Conservation (phyloP, 1,140 invertebrate species). For the Camponotus floridanus region DNA sequence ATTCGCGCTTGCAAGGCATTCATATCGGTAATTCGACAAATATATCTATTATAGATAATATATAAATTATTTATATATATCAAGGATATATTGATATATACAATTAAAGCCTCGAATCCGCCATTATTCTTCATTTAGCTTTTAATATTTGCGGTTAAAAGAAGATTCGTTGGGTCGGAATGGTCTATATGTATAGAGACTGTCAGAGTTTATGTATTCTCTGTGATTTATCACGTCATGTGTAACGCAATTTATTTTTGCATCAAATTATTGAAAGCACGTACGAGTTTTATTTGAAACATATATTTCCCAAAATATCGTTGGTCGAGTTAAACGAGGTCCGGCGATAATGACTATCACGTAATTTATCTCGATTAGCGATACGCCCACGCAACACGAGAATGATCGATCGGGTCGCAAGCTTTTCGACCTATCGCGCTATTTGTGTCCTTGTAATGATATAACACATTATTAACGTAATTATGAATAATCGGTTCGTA, state of each 20-base stretch:
- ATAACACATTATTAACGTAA: conserved; percentile 73
- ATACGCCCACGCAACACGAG: conserved; percentile 67
- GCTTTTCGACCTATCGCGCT: conserved; percentile 68
- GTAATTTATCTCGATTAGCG: conserved; percentile 74
- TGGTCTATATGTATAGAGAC: conserved; percentile 10
- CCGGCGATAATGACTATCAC: conserved; percentile 62
- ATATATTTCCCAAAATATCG: conserved; percentile 65
- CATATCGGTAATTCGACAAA: not conserved
- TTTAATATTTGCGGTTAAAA: not conserved
- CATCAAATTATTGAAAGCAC: conserved; percentile 32
- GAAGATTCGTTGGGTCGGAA: not conserved
- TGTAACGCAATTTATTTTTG: conserved; percentile 34
- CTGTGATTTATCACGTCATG: conserved; percentile 33
- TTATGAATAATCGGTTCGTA: conserved; percentile 76
- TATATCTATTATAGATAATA: not conserved
- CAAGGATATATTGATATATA: too few species aligned
- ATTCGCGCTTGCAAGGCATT: not conserved
- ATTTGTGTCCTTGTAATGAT: conserved; percentile 63
- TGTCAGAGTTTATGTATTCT: conserved; percentile 12
- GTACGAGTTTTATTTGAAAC: conserved; percentile 31
- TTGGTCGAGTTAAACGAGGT: conserved; percentile 63
- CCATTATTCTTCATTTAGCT: not conserved
- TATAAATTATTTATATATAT: too few species aligned
- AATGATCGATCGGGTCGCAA: conserved; percentile 76
- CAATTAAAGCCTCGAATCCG: not conserved